Percentiles rank a stretch among this genome's conserved stretches.
These are phyloP conservation scores for Morinoia aosen DNA, from an alignment of 2,888 invertebrate genomes.

Conservation along the genomic window DNA sequence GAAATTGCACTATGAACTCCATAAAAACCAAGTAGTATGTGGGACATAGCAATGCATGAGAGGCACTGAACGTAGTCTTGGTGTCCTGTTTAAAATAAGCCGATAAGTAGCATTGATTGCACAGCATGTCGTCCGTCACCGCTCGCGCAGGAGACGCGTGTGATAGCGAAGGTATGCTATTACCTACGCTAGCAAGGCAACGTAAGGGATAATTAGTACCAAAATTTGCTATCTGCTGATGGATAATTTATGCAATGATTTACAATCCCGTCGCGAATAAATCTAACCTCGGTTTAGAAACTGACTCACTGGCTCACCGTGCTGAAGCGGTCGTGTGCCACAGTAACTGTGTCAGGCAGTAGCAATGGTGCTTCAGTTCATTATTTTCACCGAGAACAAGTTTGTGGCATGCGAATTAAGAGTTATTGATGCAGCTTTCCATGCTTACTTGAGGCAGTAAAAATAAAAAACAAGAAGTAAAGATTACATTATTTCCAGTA, in stretches of 20 bases:
- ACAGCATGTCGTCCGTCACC: background rate
- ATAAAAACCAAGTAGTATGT: background rate
- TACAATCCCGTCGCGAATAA: background rate
- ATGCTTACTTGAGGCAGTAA: background rate
- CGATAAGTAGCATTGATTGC: background rate
- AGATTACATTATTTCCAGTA: background rate
- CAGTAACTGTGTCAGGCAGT: background rate
- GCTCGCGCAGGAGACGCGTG: background rate
- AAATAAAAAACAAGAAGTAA: background rate
- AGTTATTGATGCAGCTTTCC: background rate
- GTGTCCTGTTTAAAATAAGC: background rate
- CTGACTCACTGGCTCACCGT: background rate
- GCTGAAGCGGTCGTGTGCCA: background rate
- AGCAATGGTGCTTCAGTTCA: background rate
- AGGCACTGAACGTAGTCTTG: background rate
- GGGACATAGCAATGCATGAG: background rate
- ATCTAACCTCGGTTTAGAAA: background rate
- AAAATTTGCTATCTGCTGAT: background rate
- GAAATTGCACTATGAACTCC: no score
- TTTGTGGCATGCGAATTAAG: background rate
- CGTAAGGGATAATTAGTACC: background rate
- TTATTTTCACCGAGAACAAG: background rate
- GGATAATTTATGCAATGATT: background rate
- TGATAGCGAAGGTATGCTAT: background rate
- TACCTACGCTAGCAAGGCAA: background rate